phyloP scores from a whole-genome alignment of 2,113 vertebrate genomes.

The Dicrurus megarhynchus region DNA sequence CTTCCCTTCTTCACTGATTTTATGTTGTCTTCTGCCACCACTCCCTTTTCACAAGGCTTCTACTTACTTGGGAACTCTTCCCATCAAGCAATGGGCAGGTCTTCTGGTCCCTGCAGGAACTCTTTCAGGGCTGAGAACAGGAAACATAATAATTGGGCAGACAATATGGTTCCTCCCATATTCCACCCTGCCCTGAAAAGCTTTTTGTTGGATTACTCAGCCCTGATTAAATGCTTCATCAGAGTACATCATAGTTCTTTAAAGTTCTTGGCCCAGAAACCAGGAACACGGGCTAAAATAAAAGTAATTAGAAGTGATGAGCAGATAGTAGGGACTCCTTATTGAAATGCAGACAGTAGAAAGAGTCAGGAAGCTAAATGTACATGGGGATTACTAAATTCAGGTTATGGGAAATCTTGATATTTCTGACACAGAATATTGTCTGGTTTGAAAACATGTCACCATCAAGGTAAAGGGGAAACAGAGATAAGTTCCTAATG shows the following conservation, averaged over 20 bases:
- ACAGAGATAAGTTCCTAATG: constrained; percentile 31
- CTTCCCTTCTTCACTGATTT: constrained; percentile 32
- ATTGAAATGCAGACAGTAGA: constrained; percentile 28
- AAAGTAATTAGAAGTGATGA: constrained; percentile 65
- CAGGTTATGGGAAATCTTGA: constrained; percentile 52
- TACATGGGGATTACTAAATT: background rate
- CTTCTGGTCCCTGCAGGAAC: constrained; percentile 29
- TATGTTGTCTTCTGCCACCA: background rate
- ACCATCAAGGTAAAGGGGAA: constrained; percentile 2
- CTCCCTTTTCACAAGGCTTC: background rate
- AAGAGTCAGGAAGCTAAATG: constrained; percentile 47
- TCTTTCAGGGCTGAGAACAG: constrained; percentile 45
- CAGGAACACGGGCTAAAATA: constrained; percentile 56
- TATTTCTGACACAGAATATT: background rate
- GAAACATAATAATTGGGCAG: constrained; percentile 47
- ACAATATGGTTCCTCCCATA: constrained; percentile 66
- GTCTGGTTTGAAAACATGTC: background rate
- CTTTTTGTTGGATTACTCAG: constrained; percentile 67
- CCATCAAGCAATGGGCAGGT: constrained; percentile 26
- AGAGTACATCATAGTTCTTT: constrained; percentile 47
- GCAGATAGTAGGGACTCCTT: constrained; percentile 43
- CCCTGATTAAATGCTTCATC: constrained; percentile 59
- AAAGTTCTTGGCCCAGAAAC: constrained; percentile 56
- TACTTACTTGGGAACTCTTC: background rate
- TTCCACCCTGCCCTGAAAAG: constrained; percentile 54